Evolutionary conservation across 2,888 invertebrate species (phyloP).

Genomic region (Tribolium freemani): DNA sequence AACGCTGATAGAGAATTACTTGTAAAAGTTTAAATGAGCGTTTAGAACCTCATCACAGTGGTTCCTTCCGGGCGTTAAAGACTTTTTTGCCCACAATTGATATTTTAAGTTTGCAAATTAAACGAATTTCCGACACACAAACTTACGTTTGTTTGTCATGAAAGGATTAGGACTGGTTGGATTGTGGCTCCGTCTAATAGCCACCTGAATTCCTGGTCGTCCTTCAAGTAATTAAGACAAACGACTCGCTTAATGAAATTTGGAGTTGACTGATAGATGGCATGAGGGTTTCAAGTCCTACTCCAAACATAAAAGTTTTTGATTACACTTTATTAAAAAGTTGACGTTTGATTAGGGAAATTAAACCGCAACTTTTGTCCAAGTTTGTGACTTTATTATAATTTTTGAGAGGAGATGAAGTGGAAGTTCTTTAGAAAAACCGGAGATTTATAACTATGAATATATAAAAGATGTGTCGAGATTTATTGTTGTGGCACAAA

Average conservation of each 20-base stretch:
- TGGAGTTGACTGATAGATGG: conserved; percentile 50
- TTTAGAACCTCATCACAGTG: background rate
- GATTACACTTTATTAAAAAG: background rate
- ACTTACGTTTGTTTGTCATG: conserved; percentile 9
- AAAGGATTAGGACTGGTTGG: conserved; percentile 23
- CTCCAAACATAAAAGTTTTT: background rate
- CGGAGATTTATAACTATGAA: conserved; percentile 18
- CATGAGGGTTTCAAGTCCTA: conserved; percentile 19
- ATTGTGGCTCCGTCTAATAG: conserved; percentile 11
- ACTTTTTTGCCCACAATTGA: background rate
- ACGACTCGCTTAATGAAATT: conserved; percentile 46
- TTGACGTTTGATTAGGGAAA: background rate
- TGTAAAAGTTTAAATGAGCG: conserved; percentile 25
- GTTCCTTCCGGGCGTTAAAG: background rate
- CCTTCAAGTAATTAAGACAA: conserved; percentile 49
- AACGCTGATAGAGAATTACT: conserved; percentile 7
- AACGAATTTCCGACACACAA: too few species aligned
- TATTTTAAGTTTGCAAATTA: too few species aligned
- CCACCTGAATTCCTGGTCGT: conserved; percentile 26
- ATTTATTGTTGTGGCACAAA: conserved; percentile 25
- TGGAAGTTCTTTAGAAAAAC: conserved; percentile 2
- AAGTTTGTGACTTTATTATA: conserved; percentile 12
- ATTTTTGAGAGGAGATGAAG: conserved; percentile 2
- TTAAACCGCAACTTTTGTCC: background rate
- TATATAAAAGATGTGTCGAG: conserved; percentile 22